Evolutionary conservation across 2,113 vertebrate genomes (phyloP).

Genomic region (Sphaerodactylus townsendi): DNA sequence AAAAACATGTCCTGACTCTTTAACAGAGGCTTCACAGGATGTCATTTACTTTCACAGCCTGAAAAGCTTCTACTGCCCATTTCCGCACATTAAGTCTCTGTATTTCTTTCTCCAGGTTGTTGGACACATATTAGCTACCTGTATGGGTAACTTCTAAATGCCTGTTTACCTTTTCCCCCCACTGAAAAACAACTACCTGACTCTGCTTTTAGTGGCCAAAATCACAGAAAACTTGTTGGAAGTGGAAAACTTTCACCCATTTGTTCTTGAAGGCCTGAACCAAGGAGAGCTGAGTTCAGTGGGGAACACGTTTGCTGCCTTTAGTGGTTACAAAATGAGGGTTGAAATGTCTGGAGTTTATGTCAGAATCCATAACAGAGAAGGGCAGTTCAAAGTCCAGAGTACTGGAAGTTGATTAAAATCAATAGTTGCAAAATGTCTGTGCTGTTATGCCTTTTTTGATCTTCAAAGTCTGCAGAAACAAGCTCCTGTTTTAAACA

Average conservation of each 20-base stretch:
- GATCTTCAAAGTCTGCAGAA: background rate
- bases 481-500: background rate
- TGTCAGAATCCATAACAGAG: background rate
- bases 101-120: background rate
- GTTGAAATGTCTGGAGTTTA: background rate
- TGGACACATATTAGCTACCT: background rate
- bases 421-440: conserved; percentile 31
- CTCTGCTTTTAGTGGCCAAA: background rate
- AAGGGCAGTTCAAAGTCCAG: background rate
- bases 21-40: background rate
- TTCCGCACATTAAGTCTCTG: too few relatives aligned
- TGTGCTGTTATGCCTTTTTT: background rate
- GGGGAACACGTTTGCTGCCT: background rate
- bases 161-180: background rate
- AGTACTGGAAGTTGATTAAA: background rate
- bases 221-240: background rate
- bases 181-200: background rate
- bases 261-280: background rate
- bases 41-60: background rate
- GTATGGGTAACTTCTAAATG: background rate
- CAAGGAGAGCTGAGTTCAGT: background rate
- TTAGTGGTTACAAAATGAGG: background rate
- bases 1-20: too few relatives aligned
- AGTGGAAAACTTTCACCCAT: background rate
- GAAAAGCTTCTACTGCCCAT: too few relatives aligned